Base-by-base conservation (phyloP, 1,140 invertebrate genomes). In the Ceratitis capitata region DNA sequence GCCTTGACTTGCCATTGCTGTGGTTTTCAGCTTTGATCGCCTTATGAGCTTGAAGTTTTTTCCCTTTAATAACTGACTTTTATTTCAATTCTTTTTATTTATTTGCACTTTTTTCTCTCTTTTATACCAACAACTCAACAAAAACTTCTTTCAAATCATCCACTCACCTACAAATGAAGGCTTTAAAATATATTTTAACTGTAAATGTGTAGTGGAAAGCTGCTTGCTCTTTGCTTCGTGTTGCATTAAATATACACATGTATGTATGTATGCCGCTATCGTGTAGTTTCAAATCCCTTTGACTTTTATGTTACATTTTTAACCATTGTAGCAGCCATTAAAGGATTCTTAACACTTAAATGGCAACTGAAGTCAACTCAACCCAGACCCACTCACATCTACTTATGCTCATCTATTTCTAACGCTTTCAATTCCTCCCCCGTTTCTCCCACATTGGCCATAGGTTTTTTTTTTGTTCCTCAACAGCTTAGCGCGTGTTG, bases 401-500 rank as follows among this genome's bases (percentile, higher is more conserved):
- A n/a, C n/a, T n/a, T n/a, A n/a, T n/a, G n/a, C n/a, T n/a, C n/a
- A n/a, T 29, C 69, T 47, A 2, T 9, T 12, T 42, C 12, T 0
- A 10, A 39, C 9, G 26, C 16, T 78, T n/a, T 61, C 26, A 23
- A 7, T 45, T 78, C 39, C 35, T n/a, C 16, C 7, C 39, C 23
- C 39, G n/a, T 42, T 12, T 19, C 69, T 10, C 69, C 3, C 69
- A 45, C 39, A 26, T 45, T 26, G 23, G 42, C n/a, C 23, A 78
- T 78, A 45, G 69, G 45, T 45, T 78, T 78, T 39, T 78, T 78
- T 39, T 78, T 78, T 39, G 42, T 78, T 39, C 2, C 69, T 78
- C 26, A 39, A 45, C 39, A 78, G 69, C 69, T 78, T 35, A 7
- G 69, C 19, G 16, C 16, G 7, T 74, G 58, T 61, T 16, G 51